Conservation (phyloP, 2,888 invertebrate species). For the Aphodius sticticus region DNA sequence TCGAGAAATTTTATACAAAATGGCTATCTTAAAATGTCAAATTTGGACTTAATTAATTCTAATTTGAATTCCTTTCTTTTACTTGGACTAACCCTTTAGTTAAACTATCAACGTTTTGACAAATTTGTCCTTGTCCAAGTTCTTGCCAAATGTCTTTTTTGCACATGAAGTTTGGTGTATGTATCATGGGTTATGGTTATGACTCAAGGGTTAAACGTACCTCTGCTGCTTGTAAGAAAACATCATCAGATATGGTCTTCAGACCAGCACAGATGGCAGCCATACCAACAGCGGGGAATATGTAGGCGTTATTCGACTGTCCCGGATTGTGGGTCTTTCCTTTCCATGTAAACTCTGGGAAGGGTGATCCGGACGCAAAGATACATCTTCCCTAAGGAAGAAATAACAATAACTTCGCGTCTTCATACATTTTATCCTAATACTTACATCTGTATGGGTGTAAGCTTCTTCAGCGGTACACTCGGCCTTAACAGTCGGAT, state of each 20-base stretch:
- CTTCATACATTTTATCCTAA: constrained; percentile 13
- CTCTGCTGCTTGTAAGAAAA: constrained; percentile 91
- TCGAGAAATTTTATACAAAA: no score
- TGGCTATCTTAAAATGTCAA: no score
- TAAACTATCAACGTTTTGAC: no score
- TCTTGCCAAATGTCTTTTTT: no score
- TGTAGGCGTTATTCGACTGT: constrained; percentile 98
- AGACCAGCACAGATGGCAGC: constrained; percentile 90
- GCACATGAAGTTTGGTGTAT: no score
- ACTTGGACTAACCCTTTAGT: no score
- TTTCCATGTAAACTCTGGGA: constrained; percentile 82
- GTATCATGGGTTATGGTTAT: no score
- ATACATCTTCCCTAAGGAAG: constrained; percentile 80
- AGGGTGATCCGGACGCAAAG: constrained; percentile 98
- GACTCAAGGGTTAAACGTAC: constrained; percentile 57
- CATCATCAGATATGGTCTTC: constrained; percentile 88
- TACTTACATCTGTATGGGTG: constrained; percentile 77
- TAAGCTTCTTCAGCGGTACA: constrained; percentile 99
- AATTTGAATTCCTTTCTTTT: no score
- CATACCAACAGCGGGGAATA: constrained; percentile 95
- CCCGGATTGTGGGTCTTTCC: constrained; percentile 88
- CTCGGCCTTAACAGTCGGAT: constrained; percentile 98
- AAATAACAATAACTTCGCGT: constrained; percentile 4
- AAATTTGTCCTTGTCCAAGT: no score
- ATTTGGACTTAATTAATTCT: no score